A percentile compares a stretch with the other conserved stretches of the same genome.
These are phyloP conservation scores for Cybosia mesomella DNA, from an alignment of 2,888 invertebrate species.

Conservation along the genomic window DNA sequence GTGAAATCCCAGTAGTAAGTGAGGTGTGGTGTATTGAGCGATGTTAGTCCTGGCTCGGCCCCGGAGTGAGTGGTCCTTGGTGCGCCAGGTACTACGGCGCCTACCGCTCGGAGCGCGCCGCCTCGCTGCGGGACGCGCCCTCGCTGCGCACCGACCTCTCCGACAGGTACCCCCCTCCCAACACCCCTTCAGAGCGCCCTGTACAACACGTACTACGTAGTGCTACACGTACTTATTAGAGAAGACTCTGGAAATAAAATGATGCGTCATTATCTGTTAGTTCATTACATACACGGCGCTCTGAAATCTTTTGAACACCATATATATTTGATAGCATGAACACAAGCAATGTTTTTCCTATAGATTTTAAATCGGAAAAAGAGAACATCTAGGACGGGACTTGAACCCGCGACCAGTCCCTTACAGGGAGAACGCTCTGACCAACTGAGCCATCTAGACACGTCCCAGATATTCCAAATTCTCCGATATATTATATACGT, in stretches of 20 bases:
- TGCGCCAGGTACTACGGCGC: constrained; percentile 55
- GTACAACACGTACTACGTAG: too few relatives aligned
- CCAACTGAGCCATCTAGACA: too few relatives aligned
- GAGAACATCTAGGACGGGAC: too few relatives aligned
- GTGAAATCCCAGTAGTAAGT: neutral
- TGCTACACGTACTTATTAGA: too few relatives aligned
- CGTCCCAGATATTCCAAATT: too few relatives aligned
- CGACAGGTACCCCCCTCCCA: constrained; percentile 69
- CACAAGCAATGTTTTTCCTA: neutral
- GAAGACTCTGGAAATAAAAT: neutral
- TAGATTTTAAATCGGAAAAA: too few relatives aligned
- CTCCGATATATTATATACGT: too few relatives aligned
- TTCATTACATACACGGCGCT: neutral
- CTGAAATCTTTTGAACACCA: neutral
- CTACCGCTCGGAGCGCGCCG: constrained; percentile 52
- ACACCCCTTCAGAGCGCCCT: neutral
- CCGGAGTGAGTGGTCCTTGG: constrained; percentile 12
- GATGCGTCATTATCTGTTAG: too few relatives aligned
- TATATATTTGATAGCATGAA: neutral
- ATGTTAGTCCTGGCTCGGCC: neutral
- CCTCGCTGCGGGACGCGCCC: constrained; percentile 68
- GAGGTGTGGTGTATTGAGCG: constrained; percentile 9
- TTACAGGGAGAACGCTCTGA: too few relatives aligned
- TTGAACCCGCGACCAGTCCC: too few relatives aligned
- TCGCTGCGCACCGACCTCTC: constrained; percentile 77